A percentile compares a stretch with the other conserved stretches of the same genome.
Evolutionary conservation across 2,888 invertebrate genomes (phyloP).

Genomic region (Drosophila tanythrix): DNA sequence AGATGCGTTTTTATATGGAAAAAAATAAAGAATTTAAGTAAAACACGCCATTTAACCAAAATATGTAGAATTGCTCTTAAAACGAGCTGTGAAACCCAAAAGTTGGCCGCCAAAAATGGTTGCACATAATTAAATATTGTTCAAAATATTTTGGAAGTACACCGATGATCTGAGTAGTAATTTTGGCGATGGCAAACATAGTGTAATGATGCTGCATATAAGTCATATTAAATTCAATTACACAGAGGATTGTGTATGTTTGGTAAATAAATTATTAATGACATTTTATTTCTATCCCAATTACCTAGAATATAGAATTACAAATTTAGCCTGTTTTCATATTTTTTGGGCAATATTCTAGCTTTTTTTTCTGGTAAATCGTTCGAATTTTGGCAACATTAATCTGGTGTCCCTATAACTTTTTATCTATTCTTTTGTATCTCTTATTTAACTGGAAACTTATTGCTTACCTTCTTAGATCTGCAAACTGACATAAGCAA

Average conservation of each 20-base stretch:
- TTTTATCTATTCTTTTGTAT: background rate
- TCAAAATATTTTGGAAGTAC: background rate
- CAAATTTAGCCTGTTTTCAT: background rate
- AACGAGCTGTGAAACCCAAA: background rate
- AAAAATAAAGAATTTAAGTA: background rate
- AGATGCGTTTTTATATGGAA: background rate
- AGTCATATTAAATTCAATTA: background rate
- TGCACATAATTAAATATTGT: background rate
- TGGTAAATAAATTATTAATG: background rate
- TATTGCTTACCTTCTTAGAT: background rate
- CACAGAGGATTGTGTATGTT: background rate
- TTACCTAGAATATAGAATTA: background rate
- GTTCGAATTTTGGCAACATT: background rate
- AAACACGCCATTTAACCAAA: background rate
- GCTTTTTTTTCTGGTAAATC: background rate
- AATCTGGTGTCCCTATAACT: background rate
- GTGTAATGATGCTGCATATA: background rate
- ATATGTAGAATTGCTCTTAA: background rate
- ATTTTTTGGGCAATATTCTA: background rate
- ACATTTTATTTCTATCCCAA: background rate
- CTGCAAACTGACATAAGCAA: conserved; percentile 1
- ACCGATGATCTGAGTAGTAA: background rate
- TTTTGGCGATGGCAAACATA: background rate
- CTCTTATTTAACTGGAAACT: background rate
- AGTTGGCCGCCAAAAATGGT: background rate